Evolutionary conservation across 2,113 vertebrate species (phyloP), one percentile per base, ranked within the genome.

Genomic region (Lycocorax pyrrhopterus): DNA sequence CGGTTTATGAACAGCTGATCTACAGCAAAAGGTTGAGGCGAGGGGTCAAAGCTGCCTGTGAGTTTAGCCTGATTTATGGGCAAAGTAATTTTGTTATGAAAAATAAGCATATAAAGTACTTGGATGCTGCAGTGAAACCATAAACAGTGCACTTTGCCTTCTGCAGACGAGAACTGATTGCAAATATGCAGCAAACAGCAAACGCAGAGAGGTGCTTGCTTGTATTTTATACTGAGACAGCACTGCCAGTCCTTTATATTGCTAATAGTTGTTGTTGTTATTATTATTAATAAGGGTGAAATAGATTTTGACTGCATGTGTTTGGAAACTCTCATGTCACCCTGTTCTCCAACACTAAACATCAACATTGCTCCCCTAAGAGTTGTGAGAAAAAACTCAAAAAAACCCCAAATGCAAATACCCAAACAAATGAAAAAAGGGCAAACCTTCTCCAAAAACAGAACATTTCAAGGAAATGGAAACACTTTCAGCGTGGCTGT

Each of bases 51-150:
- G 32, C 86, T 93, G 80, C 75, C 86, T 95, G 88, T 3, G n/a
- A 90, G 83, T 68, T 92, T 66, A 63, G 82, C 51, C 55, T 94
- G 64, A 92, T 94, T 94, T 95, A 95, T 94, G 79, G 46, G 21
- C 85, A 81, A 60, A 92, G 90, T 52, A 78, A 85, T 79, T 96
- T 92, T 95, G 52, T 83, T 93, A 74, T 56, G 86, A 96, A 90
- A 94, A 95, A 93, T 77, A 91, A 95, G 87, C 44, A 86, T 85
- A 66, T 72, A 13, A 89, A 95, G 69, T 37, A 82, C 89, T 96
- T 95, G 89, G 92, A 92, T 87, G 76, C 41, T 84, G 37, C 60
- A 84, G 64, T 44, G 60, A 86, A 91, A 72, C 20, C 72, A 84
- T 92, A 86, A 95, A 89, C 83, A 77, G 68, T 23, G 39, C 4